Evolutionary conservation across 2,113 vertebrate species (phyloP), one percentile per base, ranked within the genome.

Genomic region (Misgurnus mizolepis): DNA sequence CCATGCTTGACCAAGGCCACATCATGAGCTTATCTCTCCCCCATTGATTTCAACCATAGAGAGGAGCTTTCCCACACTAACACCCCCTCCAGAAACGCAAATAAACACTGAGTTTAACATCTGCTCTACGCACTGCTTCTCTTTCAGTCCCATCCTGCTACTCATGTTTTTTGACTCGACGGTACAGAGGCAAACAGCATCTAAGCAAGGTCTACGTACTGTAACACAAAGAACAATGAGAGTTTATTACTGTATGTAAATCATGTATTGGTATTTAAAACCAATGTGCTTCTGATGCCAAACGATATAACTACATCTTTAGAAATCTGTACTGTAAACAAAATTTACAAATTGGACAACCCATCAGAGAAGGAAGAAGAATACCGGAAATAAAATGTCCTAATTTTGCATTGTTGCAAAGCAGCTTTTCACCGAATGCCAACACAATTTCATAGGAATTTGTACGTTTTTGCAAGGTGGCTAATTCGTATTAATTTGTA

Each of bases 231-330:
- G 56, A 40, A 65, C 47, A 56, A 9, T 11, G 22, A 27, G 53
- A 15, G 39, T 53, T 18, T 14, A 81, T 62, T 47, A 58, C 62
- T 43, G 60, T 34, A 34, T 34, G 27, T 34, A 76, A 68, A 27
- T 49, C 58, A 45, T 5, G 58, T 49, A 79, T 53, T 50, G 39
- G 39, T 12, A 15, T 39, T 27, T 45, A 81, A 88, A 89, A 81
- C 81, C 85, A 88, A 89, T 90, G 85, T 92, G 90, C 90, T 91
- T 89, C 87, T 86, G 84, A 90, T 88, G 91, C 92, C 86, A 75
- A 72, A 18, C 4, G 9, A 66, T 17, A 27, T 55, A 22, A 80
- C 17, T 56, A 39, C 49, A 70, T 66, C 75, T 74, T 85, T 77
- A 50, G 17, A 80, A 78, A 78, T 18, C 27, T 34, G 40, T 67